Base-by-base conservation (phyloP, 1,140 invertebrate species). In the Trachelipus rathkii region DNA sequence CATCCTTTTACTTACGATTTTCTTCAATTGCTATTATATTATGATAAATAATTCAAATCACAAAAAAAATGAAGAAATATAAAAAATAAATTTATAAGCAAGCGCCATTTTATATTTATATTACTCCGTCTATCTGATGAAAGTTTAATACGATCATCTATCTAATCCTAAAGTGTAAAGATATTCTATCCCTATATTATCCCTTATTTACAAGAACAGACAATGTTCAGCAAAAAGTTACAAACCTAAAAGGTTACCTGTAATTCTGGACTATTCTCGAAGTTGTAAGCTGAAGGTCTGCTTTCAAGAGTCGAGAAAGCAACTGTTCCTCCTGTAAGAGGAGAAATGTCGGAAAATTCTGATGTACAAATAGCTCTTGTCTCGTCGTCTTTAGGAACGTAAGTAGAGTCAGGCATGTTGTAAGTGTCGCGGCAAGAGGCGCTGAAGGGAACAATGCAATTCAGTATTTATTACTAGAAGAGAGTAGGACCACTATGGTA, bases 281-380 rank as follows among this genome's bases (percentile, higher is more conserved):
- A 99, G 69, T 92, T 89, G 79, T 92, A 93, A 33, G 94, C 94
- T 19, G 93, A 95, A 0, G 96, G 96, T 81, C 97, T 87, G 43
- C 95, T 95, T 85, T 99, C 96, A 0, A 99, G 87, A 0, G 97
- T 98, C 13, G 95, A 95, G 85, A 98, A 99, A 3, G 95, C 92
- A 2, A 99, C 95, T 82, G 93, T 96, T 23, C 96, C 97, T n/a
- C 94, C 95, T 0, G 92, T 92, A 69, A 99, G 85, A 0, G 97
- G 97, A 0, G 96, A 97, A 82, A 99, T 98, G 84, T 99, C 97
- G 9, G 95, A 97, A 85, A 95, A 99, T 84, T 98, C 96, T 43
- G 94, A 93, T 1, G 94, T 97, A 84, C 97, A 99, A 4, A 98
- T 88, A 0, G 97, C 95, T 71, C 92, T 87, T 0, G 94, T 94